Base-by-base conservation (phyloP, 2,888 invertebrate genomes). In the Mamestra brassicae region DNA sequence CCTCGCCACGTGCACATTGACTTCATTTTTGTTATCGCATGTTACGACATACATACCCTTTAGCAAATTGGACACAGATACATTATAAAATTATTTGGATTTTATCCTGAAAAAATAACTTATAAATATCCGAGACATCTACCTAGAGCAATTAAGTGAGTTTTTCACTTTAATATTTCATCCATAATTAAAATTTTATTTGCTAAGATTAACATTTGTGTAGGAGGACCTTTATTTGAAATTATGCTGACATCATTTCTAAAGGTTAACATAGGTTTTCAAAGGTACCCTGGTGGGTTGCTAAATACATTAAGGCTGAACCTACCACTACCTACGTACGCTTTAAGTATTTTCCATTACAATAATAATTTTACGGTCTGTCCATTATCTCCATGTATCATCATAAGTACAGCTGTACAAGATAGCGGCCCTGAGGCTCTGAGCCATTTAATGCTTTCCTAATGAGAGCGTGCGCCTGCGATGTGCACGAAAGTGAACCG, bases 1-100 rank as follows among this genome's bases (percentile, higher is more conserved):
- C 88, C 89, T 81, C 88, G 80, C 84, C 93, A 94, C 93, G 92
- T 93, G 94, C 85, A 87, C 76, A 74, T 71, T 82, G 82, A 88
- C 85, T 85, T 86, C 86, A 87, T 88, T 88, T 89, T 86, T 84
- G 87, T 73, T 74, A 76, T 63, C 76, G 67, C 47, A 78, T 17
- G 55, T 89, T 87, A 88, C 81, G 83, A 77, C 84, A 88, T 82
- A 83, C 81, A 87, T 78, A 83, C 76, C 76, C 76, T 76, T 77
- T 83, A 60, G 61, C 62, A 74, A 78, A 75, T 76, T 78, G 78
- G 62, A 72, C 52, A 57, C n/a, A 36, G 5, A 60, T 60, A 54
- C 11, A 69, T 26, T 17, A 47, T 75, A 17, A 66, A 62, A 70
- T 17, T 8, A 17, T 57, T n/a, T 61, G n/a, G 5, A 26, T n/a